Conservation (phyloP, 2,888 invertebrate species). For the Epistrophella euchroma region DNA sequence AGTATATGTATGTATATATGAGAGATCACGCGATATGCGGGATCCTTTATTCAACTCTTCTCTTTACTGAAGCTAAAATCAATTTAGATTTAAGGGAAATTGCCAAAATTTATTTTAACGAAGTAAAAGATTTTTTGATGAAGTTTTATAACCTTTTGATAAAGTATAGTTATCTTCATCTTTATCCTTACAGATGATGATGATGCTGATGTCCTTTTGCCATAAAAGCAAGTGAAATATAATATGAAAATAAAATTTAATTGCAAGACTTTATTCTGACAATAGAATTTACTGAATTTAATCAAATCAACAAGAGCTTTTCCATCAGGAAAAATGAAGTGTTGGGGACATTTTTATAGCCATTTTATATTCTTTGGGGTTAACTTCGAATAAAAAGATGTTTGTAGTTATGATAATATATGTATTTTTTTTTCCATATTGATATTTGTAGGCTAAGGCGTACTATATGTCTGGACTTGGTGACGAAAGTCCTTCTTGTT, state of each 20-base stretch:
- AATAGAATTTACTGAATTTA: background rate
- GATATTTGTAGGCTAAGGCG: too few species aligned
- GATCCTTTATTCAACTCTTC: background rate
- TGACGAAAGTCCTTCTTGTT: too few species aligned
- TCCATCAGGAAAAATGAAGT: background rate
- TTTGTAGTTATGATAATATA: background rate
- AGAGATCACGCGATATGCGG: constrained; percentile 27
- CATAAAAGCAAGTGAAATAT: background rate
- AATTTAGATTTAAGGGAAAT: constrained; percentile 35
- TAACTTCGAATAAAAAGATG: background rate
- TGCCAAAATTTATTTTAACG: constrained; percentile 19
- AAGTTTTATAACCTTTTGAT: constrained; percentile 1
- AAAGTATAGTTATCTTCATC: constrained; percentile 1
- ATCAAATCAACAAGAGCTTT: background rate
- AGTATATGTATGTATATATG: background rate
- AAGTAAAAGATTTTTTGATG: constrained; percentile 26
- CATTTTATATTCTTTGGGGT: background rate
- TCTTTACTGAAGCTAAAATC: constrained; percentile 31
- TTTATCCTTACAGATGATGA: background rate
- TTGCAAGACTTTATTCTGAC: background rate
- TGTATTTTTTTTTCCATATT: too few species aligned
- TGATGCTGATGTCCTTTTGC: background rate
- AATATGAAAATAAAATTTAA: background rate
- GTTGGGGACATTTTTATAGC: background rate
- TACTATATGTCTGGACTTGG: too few species aligned